Evolutionary conservation across 2,113 vertebrate genomes (phyloP), one percentile per base, ranked within the genome.

Genomic region (Shinisaurus crocodilurus): DNA sequence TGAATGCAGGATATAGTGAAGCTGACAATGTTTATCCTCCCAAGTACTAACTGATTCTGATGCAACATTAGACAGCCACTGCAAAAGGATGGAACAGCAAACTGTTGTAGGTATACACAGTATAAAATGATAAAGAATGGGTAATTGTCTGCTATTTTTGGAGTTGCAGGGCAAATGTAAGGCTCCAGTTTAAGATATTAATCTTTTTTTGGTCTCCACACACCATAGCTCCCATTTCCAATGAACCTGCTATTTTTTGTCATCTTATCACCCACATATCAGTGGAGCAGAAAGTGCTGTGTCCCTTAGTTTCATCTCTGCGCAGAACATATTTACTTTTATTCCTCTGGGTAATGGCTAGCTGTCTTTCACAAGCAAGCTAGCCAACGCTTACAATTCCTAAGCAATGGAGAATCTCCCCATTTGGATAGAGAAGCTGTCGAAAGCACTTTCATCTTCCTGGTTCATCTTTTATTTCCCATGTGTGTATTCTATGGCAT

Each of bases 381-480:
- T 0, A 69, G 37, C 3, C 48, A 57, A 3, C 0, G 0, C 37
- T 91, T 82, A 82, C 82, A 40, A 8, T 37, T 80, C 77, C 87
- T 90, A 82, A 92, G 90, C 86, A 72, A 80, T 82, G 84, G 80
- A 1, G 82, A 0, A 85, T 91, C 88, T 83, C 57, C 84, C 80
- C 82, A 65, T 3, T 10, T 82, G 84, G 79, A 70, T 94, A 25
- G 82, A 95, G 86, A 85, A 85, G 91, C 88, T 91, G 85, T 60
- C 65, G 69, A 91, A 93, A 95, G 83, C 75, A 74, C 82, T 89
- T 96, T 91, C 82, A 32, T 86, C 83, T 87, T 90, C 76, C 27
- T 60, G 27, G 85, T 81, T 94, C 72, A 8, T 91, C 57, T 82
- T 93, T 93, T 88, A 93, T 93, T 95, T 95, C 91, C 89, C 92